Percentiles rank a stretch among this genome's conserved stretches.
Conservation (phyloP, 1,140 invertebrate genomes). For the Anastatus disparis region DNA sequence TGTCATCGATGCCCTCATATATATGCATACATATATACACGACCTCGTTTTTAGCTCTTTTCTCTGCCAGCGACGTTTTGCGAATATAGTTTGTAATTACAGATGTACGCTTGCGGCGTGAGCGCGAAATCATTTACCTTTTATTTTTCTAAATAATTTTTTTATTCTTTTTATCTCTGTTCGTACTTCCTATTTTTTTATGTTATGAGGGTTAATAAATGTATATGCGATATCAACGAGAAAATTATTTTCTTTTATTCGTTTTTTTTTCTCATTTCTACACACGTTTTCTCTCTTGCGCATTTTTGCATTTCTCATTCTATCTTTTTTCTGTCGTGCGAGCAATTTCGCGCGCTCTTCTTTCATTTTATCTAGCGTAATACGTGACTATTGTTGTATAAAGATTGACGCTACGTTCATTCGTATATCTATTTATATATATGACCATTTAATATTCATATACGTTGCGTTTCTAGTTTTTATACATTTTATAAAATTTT, state of each 20-base stretch:
- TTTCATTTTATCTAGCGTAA: slow-evolving; percentile 1
- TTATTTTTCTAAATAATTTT: not conserved
- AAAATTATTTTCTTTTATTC: slow-evolving; percentile 11
- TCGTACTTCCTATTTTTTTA: slow-evolving; percentile 1
- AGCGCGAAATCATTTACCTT: not conserved
- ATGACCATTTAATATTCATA: too few species aligned
- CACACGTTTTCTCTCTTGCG: not conserved
- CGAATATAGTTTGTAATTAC: slow-evolving; percentile 12
- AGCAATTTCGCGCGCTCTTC: not conserved
- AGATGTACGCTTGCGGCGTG: not conserved
- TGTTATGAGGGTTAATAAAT: slow-evolving; percentile 18
- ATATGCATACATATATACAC: not conserved
- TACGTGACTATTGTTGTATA: slow-evolving; percentile 17
- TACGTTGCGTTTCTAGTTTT: too few species aligned
- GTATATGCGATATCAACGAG: not conserved
- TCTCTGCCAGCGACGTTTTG: not conserved
- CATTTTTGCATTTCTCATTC: not conserved
- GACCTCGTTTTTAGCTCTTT: not conserved
- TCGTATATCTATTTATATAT: too few species aligned
- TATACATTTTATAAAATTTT: slow-evolving; percentile 7
- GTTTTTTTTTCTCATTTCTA: not conserved
- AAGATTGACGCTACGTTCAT: not conserved
- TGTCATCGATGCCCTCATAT: not conserved
- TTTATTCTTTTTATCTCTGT: not conserved
- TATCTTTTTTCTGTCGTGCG: not conserved